phyloP scores from a whole-genome alignment of 2,113 vertebrate genomes.

The Anhinga anhinga region DNA sequence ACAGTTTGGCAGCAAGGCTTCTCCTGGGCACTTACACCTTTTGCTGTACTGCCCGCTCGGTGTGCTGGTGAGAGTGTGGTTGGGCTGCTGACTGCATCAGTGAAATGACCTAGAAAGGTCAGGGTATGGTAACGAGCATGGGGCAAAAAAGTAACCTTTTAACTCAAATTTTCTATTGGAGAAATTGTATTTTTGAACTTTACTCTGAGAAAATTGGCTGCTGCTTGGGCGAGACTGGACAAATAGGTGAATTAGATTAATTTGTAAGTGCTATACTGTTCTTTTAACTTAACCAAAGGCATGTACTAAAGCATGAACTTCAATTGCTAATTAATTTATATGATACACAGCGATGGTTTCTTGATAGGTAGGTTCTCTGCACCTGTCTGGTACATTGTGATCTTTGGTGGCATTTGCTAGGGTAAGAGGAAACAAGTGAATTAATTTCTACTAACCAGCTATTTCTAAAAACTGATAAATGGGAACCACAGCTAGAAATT shows the following conservation, averaged over 20 bases:
- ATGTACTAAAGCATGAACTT: background rate
- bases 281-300: background rate
- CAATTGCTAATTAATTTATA: background rate
- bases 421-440: background rate
- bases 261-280: background rate
- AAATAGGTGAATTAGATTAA: background rate
- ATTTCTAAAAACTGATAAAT: background rate
- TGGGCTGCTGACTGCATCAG: background rate
- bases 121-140: background rate
- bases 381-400: accelerated
- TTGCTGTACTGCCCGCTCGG: background rate
- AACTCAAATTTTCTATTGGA: background rate
- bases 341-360: background rate
- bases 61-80: background rate
- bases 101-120: background rate
- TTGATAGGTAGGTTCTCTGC: background rate
- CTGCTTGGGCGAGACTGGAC: background rate
- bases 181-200: background rate
- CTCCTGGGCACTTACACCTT: background rate
- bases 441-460: background rate
- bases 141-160: background rate
- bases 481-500: background rate
- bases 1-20: background rate
- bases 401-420: background rate
- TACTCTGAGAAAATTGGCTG: background rate